Evolutionary conservation across 2,113 vertebrate species (phyloP), one percentile per base, ranked within the genome.

Genomic region (Calypte anna): DNA sequence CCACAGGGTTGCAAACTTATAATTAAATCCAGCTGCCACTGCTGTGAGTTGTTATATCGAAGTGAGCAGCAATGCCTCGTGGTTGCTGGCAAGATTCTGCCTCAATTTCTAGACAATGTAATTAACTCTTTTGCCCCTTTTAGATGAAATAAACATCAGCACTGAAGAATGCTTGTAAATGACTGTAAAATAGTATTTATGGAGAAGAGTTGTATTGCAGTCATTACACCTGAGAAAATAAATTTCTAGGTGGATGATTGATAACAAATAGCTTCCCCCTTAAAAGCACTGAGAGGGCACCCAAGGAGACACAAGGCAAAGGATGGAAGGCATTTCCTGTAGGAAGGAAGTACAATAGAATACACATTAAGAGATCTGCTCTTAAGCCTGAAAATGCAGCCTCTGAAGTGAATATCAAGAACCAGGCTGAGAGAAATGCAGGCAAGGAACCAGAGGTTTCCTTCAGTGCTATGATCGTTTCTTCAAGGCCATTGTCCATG

Each of bases 21-120:
- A 97, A 98, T 98, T 98, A 98, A 98, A 97, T 97, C 96, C 97
- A 98, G 98, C 97, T 98, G 97, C 96, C 97, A 96, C 91, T 78
- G 55, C 95, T 97, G 95, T 6, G 93, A 97, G 95, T 92, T 96
- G 94, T 96, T 96, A 75, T 92, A 97, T 88, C 95, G 23, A 97
- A 96, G 97, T 93, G 95, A 97, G 91, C 96, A 97, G 89, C 62
- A 96, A 88, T 88, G 92, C 95, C 92, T 90, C 36, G 12, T 93
- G 92, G 61, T 94, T 91, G 94, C 97, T 96, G 96, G 94, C 95
- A 92, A 92, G 90, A 93, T 96, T 89, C 81, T 82, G 75, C 70
- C 96, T 96, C 95, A 94, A 87, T 93, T 97, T 96, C 93, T 64
- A 97, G 96, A 97, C 96, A 98, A 96, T 75, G 97, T 93, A 98